Evolutionary conservation across 1,140 invertebrate genomes (phyloP).

Genomic region (Cydia pomonella): DNA sequence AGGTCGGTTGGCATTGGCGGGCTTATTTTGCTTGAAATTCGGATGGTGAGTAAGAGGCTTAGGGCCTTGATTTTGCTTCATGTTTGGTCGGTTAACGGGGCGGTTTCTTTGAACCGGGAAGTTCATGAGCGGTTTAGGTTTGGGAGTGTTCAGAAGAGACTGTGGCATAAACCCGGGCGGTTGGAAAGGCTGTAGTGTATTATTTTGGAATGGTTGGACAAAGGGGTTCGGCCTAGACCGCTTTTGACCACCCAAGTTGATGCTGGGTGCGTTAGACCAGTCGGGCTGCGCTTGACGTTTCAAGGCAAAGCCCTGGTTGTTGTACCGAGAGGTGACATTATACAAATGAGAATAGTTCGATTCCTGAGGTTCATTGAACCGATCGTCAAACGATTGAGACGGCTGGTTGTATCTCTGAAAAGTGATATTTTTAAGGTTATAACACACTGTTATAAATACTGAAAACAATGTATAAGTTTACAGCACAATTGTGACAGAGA

Average conservation of each 20-base stretch:
- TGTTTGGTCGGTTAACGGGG: background rate
- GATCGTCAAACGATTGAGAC: background rate
- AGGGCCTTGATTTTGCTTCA: background rate
- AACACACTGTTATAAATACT: background rate
- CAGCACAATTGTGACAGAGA: background rate
- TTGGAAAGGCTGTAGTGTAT: background rate
- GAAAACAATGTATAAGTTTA: background rate
- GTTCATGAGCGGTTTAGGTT: constrained; percentile 9
- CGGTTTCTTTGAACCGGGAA: constrained; percentile 7
- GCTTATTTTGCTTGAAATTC: constrained; percentile 16
- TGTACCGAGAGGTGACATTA: background rate
- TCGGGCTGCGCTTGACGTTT: background rate
- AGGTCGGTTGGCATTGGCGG: background rate
- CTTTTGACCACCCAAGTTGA: background rate
- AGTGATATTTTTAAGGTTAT: constrained; percentile 4
- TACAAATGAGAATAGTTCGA: constrained; percentile 8
- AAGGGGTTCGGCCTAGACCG: constrained; percentile 6
- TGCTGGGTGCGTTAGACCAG: background rate
- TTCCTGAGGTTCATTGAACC: background rate
- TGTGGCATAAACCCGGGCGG: background rate
- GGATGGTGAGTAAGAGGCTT: background rate
- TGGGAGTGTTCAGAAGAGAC: background rate
- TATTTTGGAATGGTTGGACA: background rate
- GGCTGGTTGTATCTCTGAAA: constrained; percentile 30
- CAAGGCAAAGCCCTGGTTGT: background rate